Percentiles rank a stretch among this genome's conserved stretches.
phyloP scores from a whole-genome alignment of 2,888 invertebrate species.

The Xanthia icteritia region DNA sequence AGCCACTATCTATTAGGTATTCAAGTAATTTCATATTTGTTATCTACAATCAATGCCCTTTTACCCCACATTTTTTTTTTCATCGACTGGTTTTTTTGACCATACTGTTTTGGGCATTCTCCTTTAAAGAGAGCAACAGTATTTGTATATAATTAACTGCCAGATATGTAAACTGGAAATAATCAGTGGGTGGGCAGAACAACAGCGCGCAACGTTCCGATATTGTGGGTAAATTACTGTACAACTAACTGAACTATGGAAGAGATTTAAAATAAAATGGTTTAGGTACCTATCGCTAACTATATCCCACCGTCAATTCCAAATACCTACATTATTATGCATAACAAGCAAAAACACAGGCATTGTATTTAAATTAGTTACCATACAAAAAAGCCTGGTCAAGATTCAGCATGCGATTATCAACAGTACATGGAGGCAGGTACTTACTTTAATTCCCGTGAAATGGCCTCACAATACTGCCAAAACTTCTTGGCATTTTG shows the following conservation, averaged over 20 bases:
- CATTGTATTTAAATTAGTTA: constrained; percentile 21
- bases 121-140: too few species aligned
- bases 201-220: background rate
- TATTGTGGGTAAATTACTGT: background rate
- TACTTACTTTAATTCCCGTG: constrained; percentile 13
- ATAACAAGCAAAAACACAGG: background rate
- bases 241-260: background rate
- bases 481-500: constrained; percentile 34
- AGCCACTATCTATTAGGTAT: too few species aligned
- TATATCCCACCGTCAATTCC: background rate
- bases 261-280: too few species aligned
- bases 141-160: too few species aligned
- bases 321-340: constrained; percentile 4
- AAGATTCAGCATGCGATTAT: constrained; percentile 27
- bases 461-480: constrained; percentile 39
- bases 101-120: too few species aligned
- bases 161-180: too few species aligned
- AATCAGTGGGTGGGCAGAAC: background rate
- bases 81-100: too few species aligned
- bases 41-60: too few species aligned
- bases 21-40: too few species aligned
- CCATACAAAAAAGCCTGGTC: constrained; percentile 5
- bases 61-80: too few species aligned
- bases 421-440: constrained; percentile 1
- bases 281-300: background rate